phyloP scores from a whole-genome alignment of 2,797 vertebrate species.

The Spondyliosoma cantharus region DNA sequence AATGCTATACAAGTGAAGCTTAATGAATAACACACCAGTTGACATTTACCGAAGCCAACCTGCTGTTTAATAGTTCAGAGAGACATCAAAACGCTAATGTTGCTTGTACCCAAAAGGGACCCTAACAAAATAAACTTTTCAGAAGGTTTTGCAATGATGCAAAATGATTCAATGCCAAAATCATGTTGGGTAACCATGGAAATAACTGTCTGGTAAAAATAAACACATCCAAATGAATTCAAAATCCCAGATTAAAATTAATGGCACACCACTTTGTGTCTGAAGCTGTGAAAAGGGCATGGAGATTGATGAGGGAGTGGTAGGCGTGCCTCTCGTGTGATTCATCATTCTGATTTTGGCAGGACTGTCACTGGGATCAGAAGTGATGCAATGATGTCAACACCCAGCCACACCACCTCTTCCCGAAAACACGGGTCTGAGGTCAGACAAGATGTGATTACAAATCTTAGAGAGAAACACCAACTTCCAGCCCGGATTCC shows the following conservation, averaged over 20 bases:
- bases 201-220: background rate
- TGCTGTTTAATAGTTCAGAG: conserved; percentile 62
- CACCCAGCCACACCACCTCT: conserved; percentile 42
- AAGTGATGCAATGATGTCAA: conserved; percentile 63
- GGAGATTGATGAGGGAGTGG: conserved; percentile 70
- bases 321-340: conserved; percentile 55
- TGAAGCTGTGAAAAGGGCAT: conserved; percentile 60
- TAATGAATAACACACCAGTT: conserved; percentile 79
- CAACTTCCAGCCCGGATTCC: conserved; percentile 28
- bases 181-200: background rate
- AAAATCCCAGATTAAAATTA: conserved; percentile 38
- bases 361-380: conserved; percentile 70
- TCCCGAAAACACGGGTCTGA: conserved; percentile 53
- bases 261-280: conserved; percentile 19
- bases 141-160: conserved; percentile 15
- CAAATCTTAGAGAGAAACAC: conserved; percentile 24
- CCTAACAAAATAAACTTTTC: conserved; percentile 24
- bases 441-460: conserved; percentile 65
- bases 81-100: conserved; percentile 66
- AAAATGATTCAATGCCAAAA: background rate
- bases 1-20: conserved; percentile 67
- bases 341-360: conserved; percentile 71
- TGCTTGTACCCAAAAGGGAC: conserved; percentile 47
- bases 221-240: conserved; percentile 24
- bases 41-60: conserved; percentile 81